These are phyloP conservation scores for Antedon bifida DNA, from an alignment of 35 echinoderm and acorn worm genomes.

Conservation along the genomic window DNA sequence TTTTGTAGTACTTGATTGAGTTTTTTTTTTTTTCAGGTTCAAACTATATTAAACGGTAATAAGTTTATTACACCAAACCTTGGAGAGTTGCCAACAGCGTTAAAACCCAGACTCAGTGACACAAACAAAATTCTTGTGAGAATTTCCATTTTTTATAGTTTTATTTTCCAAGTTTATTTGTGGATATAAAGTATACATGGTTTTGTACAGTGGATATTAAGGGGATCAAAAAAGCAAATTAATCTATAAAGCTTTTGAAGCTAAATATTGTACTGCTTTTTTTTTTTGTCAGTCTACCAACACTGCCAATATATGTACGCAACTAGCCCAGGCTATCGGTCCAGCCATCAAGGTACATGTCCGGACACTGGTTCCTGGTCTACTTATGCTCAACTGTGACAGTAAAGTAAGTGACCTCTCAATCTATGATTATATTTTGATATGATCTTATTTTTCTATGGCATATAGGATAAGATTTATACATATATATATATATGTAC, in stretches of 20 bases:
- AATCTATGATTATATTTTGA: background rate
- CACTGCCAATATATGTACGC: conserved; percentile 56
- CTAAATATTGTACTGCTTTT: no score
- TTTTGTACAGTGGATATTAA: no score
- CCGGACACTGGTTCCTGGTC: conserved; percentile 48
- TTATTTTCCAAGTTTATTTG: no score
- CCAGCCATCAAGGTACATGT: conserved; percentile 57
- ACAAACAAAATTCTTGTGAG: conserved; percentile 91
- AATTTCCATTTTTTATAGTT: background rate
- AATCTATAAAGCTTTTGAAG: no score
- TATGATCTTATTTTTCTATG: no score
- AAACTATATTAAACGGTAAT: conserved; percentile 64
- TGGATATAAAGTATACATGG: no score
- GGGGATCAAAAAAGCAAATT: no score
- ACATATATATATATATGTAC: background rate
- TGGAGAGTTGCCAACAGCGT: conserved; percentile 62
- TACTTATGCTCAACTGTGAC: conserved; percentile 57
- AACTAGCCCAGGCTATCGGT: conserved; percentile 73
- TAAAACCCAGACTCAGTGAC: conserved; percentile 72
- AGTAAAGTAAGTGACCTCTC: conserved; percentile 45
- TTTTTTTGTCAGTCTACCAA: conserved; percentile 25
- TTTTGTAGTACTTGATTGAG: no score
- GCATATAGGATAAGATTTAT: background rate
- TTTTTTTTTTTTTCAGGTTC: conserved; percentile 27
- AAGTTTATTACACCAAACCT: conserved; percentile 91